Evolutionary conservation across 2,113 vertebrate genomes (phyloP), one percentile per base, ranked within the genome.

Genomic region (Ranitomeya variabilis): DNA sequence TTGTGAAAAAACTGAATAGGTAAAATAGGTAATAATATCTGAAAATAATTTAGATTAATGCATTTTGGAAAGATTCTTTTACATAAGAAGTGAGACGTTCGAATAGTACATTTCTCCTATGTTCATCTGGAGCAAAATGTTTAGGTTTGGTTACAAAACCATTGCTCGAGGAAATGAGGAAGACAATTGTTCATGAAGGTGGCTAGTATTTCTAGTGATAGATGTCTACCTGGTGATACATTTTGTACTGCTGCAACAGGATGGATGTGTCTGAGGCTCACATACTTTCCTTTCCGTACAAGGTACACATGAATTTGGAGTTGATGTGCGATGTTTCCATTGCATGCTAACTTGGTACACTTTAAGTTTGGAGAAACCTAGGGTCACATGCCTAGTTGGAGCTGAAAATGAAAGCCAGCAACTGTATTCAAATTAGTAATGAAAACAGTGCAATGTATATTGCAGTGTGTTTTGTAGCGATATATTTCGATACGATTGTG

Each of bases 291-390:
- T 82, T 60, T 82, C 52, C 21, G 79, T 19, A 88, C 69, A 74
- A 82, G 52, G 79, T 73, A 51, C 31, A 54, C 73, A 82, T 60
- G 66, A 80, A 82, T 82, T 82, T 88, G 83, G 31, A 74, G 79
- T 74, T 82, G 66, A 82, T 88, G 67, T 69, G 67, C 74, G 54
- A 82, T 82, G 64, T 88, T 88, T 88, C 86, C 78, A 88, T 88
- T 88, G 79, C 86, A 88, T 74, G 67, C 19, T 23, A 51, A 59
- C 60, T 54, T 81, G 26, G 52, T 51, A 19, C 55, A 52, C 23
- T 71, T 69, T 82, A n/a, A 16, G 55, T 16, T 69, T 67, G 21
- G 64, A 80, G 64, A 83, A 14, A 55, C 19, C 10, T 0, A 55
- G 52, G 80, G 31, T 37, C 26, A 21, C 57, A n/a, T 0, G 0